Evolutionary conservation across 2,113 vertebrate genomes (phyloP).

Genomic region (Clupea harengus): DNA sequence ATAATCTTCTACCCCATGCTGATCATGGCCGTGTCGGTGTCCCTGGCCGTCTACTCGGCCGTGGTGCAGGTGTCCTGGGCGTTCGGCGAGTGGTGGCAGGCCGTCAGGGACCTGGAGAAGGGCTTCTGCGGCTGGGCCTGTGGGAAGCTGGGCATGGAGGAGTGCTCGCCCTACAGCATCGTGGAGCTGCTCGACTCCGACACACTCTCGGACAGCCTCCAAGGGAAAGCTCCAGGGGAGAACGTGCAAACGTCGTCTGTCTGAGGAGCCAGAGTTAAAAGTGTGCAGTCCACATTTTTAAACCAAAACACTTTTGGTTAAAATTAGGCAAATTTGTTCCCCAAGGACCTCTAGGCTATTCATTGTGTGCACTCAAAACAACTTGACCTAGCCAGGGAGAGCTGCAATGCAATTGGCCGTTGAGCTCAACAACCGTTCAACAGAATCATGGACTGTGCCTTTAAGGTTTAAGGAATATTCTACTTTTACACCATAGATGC

Average conservation of each 20-base stretch:
- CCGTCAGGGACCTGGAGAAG: slow-evolving; percentile 93
- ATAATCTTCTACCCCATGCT: slow-evolving; percentile 95
- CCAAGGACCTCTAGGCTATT: background rate
- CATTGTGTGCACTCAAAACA: background rate
- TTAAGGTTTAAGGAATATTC: background rate
- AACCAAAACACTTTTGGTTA: background rate
- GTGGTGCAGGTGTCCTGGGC: slow-evolving; percentile 94
- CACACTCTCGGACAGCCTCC: slow-evolving; percentile 85
- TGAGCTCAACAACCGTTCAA: background rate
- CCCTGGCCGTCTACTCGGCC: slow-evolving; percentile 86
- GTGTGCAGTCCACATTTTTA: slow-evolving; percentile 40
- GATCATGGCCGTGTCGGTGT: slow-evolving; percentile 88
- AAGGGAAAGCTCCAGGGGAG: slow-evolving; percentile 79
- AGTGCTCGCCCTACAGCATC: slow-evolving; percentile 95
- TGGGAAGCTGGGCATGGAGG: slow-evolving; percentile 92
- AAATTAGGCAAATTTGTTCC: no score
- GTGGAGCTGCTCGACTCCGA: slow-evolving; percentile 95
- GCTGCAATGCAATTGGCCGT: background rate
- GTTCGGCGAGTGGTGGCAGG: slow-evolving; percentile 90
- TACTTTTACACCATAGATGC: background rate
- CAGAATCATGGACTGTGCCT: background rate
- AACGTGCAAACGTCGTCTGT: slow-evolving; percentile 87
- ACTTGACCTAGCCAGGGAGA: background rate
- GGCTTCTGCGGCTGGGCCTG: slow-evolving; percentile 98
- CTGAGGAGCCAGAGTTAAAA: slow-evolving; percentile 45